Evolutionary conservation across 2,113 vertebrate genomes (phyloP).

Genomic region (Crotophaga sulcirostris): DNA sequence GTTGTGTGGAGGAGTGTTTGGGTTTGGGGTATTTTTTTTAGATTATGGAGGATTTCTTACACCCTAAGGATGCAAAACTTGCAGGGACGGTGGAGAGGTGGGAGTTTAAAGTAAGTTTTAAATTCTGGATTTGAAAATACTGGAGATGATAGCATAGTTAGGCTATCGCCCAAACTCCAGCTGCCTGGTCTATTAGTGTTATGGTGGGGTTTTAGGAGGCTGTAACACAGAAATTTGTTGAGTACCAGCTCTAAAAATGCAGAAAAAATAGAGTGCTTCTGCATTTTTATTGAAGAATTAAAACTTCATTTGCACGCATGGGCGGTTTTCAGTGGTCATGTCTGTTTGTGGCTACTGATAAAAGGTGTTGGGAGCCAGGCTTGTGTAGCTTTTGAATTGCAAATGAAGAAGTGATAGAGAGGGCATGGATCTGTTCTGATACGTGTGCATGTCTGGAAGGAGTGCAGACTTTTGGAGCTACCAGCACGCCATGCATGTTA

Average conservation of each 20-base stretch:
- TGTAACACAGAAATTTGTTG: background rate
- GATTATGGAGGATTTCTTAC: background rate
- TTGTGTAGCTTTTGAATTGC: background rate
- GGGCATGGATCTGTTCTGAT: background rate
- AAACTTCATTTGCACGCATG: background rate
- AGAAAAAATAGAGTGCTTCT: background rate
- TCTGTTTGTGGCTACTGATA: background rate
- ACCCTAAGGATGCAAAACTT: background rate
- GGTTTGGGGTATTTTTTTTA: background rate
- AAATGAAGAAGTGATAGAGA: background rate
- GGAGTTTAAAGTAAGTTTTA: background rate
- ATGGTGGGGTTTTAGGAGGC: background rate
- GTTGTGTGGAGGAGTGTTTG: background rate
- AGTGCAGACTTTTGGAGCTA: background rate
- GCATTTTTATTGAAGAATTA: background rate
- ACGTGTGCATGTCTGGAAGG: rapidly evolving
- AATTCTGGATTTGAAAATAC: background rate
- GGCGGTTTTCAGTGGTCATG: background rate
- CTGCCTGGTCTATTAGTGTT: background rate
- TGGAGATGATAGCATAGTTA: background rate
- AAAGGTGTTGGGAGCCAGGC: background rate
- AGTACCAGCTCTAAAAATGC: background rate
- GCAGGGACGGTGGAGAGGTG: background rate
- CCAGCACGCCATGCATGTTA: rapidly evolving
- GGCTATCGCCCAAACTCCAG: background rate